Evolutionary conservation across 1,140 invertebrate genomes (phyloP).

Genomic region (Zophobas morio): DNA sequence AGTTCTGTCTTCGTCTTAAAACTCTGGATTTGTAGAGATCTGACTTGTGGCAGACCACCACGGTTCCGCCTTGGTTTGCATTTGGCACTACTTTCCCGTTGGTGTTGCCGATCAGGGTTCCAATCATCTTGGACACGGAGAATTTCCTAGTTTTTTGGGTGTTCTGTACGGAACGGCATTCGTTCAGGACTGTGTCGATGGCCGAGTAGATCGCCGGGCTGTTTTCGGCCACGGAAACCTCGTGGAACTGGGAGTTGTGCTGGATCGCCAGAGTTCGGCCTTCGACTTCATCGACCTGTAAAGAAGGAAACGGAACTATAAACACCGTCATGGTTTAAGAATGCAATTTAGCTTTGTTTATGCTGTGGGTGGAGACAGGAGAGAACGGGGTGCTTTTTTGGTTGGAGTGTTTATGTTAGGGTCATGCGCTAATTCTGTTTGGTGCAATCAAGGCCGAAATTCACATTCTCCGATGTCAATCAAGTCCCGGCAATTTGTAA

Average conservation of each 20-base stretch:
- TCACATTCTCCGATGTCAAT: conserved; percentile 22
- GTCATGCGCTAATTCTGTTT: conserved; percentile 9
- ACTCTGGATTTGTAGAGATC: conserved; percentile 73
- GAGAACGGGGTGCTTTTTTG: not conserved
- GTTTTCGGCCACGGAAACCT: conserved; percentile 84
- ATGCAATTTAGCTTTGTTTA: too few species aligned
- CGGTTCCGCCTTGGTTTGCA: conserved; percentile 70
- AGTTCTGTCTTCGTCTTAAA: conserved; percentile 72
- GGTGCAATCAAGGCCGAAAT: conserved; percentile 9
- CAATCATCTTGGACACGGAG: conserved; percentile 84
- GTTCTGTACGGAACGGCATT: conserved; percentile 73
- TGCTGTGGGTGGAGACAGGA: too few species aligned
- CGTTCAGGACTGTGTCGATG: conserved; percentile 78
- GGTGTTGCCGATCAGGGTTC: conserved; percentile 77
- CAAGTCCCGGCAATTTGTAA: conserved; percentile 33
- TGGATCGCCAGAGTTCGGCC: conserved; percentile 77
- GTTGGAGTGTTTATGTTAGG: not conserved
- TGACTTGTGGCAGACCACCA: conserved; percentile 72
- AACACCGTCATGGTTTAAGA: not conserved
- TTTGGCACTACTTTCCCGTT: conserved; percentile 64
- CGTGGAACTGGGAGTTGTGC: conserved; percentile 80
- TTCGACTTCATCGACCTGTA: conserved; percentile 79
- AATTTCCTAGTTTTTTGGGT: conserved; percentile 76
- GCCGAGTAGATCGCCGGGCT: conserved; percentile 78
- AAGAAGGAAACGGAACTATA: conserved; percentile 52